A percentile compares a stretch with the other conserved stretches of the same genome.
phyloP scores from a whole-genome alignment of 2,113 vertebrate species.

The Ifrita kowaldi region DNA sequence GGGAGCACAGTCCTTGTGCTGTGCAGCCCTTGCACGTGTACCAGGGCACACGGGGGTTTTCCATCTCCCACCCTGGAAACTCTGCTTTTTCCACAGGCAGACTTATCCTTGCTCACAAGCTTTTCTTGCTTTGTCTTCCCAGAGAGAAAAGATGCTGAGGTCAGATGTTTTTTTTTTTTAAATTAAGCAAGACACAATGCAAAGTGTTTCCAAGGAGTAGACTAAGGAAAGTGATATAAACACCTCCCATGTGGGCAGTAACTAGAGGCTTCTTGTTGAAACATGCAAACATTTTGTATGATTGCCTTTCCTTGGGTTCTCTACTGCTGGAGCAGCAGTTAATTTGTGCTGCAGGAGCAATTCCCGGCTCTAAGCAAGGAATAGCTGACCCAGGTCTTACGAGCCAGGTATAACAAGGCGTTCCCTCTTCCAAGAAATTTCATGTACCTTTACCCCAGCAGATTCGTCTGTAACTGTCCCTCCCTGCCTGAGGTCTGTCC shows the following conservation, averaged over 20 bases:
- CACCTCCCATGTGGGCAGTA: not conserved
- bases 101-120: not conserved
- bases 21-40: not conserved
- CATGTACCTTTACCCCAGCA: fast-evolving
- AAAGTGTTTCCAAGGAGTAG: not conserved
- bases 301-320: not conserved
- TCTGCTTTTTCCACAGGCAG: not conserved
- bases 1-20: not conserved
- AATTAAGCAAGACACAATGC: not conserved
- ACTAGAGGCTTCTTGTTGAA: not conserved
- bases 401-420: not conserved
- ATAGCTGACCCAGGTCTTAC: not conserved
- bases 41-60: fast-evolving
- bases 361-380: not conserved
- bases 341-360: not conserved
- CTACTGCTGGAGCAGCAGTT: not conserved
- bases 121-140: not conserved
- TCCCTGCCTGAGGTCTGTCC: not conserved
- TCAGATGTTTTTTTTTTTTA: not conserved
- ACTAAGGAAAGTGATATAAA: not conserved
- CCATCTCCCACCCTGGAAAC: not conserved
- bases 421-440: not conserved
- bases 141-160: not conserved
- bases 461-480: not conserved
- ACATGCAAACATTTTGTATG: not conserved